Base-by-base conservation (phyloP, 2,113 vertebrate species). In the Natator depressus region DNA sequence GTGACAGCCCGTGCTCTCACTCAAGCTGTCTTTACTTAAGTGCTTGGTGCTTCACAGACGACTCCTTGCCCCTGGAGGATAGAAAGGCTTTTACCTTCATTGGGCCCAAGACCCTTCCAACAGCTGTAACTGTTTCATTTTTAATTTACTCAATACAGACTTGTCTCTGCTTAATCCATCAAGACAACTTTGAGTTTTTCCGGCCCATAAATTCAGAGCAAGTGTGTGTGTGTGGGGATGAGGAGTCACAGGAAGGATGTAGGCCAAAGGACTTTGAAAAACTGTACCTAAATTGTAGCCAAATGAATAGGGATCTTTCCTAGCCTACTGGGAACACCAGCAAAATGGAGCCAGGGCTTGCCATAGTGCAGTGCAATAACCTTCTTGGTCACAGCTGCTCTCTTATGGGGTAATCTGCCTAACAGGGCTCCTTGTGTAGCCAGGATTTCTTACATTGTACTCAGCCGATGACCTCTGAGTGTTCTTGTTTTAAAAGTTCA, bases 131-230 rank as follows among this genome's bases (percentile, higher is more conserved):
- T 83, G 93, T 96, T 98, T 96, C 93, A 96, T 96, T 97, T 98
- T 96, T 93, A 92, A 97, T 98, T 98, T 94, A 82, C 93, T 92
- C 5, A 24, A 35, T 80, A 9, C 93, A 84, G 89, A 79, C 94
- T 94, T 95, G 93, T 96, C 96, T 98, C 97, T 98, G 97, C 96
- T 97, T 98, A 98, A 98, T 98, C 98, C 97, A 98, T 98, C 97
- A 97, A 95, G 98, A 97, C 97, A 98, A 95, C 65, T 76, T 90
- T 57, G 97, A 97, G 96, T 95, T 96, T 95, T 98, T 94, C 96
- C 82, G 76, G 96, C 84, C 88, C 96, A 97, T 97, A 96, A 97
- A 98, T 98, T 97, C 94, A 96, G 80, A 81, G 72, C 38, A 62
- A 84, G 91, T 24, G 55, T 10, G 82, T 9, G 57, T 14, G 59